Evolutionary conservation across 2,888 invertebrate species (phyloP).

Genomic region (Drosophila rellima): DNA sequence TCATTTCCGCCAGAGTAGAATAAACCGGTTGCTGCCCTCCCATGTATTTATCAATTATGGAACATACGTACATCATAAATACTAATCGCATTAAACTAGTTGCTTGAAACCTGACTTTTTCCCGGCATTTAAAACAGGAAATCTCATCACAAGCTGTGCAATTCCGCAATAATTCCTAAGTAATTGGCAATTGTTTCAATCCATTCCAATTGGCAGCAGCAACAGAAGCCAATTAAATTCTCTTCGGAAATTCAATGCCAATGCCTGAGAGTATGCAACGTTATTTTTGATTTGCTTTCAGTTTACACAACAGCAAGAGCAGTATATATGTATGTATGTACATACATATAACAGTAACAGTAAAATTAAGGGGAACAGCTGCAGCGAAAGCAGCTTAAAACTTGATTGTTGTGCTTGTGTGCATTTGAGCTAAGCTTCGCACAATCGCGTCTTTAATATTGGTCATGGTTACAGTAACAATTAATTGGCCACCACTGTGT

Average conservation of each 20-base stretch:
- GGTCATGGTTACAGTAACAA: neutral
- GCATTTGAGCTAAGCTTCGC: slow-evolving; percentile 9
- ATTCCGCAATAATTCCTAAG: neutral
- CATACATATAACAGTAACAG: neutral
- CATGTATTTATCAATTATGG: neutral
- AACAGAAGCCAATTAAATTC: neutral
- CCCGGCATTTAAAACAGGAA: neutral
- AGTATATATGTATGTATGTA: too few species aligned
- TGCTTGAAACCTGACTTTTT: neutral
- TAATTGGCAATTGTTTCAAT: slow-evolving; percentile 10
- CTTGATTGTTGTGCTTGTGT: slow-evolving; percentile 4
- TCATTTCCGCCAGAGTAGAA: too few species aligned
- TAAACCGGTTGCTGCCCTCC: neutral
- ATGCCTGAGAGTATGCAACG: slow-evolving; percentile 10
- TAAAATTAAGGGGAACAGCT: slow-evolving; percentile 9
- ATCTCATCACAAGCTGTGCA: neutral
- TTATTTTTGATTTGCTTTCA: slow-evolving; percentile 6
- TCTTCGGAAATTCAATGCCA: neutral
- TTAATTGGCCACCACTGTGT: neutral
- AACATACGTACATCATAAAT: too few species aligned
- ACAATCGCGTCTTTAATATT: neutral
- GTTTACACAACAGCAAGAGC: neutral
- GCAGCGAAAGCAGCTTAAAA: slow-evolving; percentile 20
- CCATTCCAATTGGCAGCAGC: neutral
- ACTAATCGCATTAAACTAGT: neutral